phyloP scores from a whole-genome alignment of 92 coral and sea anemone genomes.

The Zoanthus sansibaricus region DNA sequence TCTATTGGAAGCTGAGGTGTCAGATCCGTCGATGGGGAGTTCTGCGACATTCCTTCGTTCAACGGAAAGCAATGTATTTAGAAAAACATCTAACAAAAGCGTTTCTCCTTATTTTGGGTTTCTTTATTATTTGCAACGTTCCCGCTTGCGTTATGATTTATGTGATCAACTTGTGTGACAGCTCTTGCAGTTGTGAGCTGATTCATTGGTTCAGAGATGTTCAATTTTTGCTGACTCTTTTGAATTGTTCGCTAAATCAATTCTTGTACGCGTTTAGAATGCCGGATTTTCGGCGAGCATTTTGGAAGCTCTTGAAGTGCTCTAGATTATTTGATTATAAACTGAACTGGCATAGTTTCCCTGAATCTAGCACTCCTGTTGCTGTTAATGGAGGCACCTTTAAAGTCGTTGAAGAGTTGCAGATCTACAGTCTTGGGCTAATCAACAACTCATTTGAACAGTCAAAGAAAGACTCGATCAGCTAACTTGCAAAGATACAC shows the following conservation, averaged over 20 bases:
- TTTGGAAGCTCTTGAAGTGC: slow-evolving; percentile 42
- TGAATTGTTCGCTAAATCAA: slow-evolving; percentile 82
- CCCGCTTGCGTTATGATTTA: slow-evolving; percentile 81
- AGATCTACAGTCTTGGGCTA: not conserved
- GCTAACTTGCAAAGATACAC: not conserved
- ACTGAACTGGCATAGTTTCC: slow-evolving; percentile 4
- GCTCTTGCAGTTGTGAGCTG: slow-evolving; percentile 59
- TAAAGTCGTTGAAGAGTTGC: slow-evolving; percentile 6
- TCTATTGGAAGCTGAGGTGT: slow-evolving; percentile 71
- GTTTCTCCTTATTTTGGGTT: slow-evolving; percentile 69
- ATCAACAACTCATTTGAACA: slow-evolving; percentile 4
- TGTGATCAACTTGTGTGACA: slow-evolving; percentile 69
- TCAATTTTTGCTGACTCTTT: slow-evolving; percentile 74
- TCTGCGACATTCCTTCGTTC: slow-evolving; percentile 56
- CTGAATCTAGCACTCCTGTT: slow-evolving; percentile 21
- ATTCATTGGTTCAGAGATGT: slow-evolving; percentile 83
- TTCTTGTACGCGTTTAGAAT: slow-evolving; percentile 82
- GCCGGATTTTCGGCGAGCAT: slow-evolving; percentile 75
- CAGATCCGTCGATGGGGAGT: slow-evolving; percentile 80
- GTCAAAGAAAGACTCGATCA: not conserved
- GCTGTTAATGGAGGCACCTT: not conserved
- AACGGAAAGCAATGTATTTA: slow-evolving; percentile 58
- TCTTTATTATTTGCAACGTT: slow-evolving; percentile 68
- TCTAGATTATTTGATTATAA: slow-evolving; percentile 25
- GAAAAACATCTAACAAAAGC: slow-evolving; percentile 69